These are phyloP conservation scores for Beris morrisii DNA, from an alignment of 2,888 invertebrate genomes.

Conservation along the genomic window DNA sequence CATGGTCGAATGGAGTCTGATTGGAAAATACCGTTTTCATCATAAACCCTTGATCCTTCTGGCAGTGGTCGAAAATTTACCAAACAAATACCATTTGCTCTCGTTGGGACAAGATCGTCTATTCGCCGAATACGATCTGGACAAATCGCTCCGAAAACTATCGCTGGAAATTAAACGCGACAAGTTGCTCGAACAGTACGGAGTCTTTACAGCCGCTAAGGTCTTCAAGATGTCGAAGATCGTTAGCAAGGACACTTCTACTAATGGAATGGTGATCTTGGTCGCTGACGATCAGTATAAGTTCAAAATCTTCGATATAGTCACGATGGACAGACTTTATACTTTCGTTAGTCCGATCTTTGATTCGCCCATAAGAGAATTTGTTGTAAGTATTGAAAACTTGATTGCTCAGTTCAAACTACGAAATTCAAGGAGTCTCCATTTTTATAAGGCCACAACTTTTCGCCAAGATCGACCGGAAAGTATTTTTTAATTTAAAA, in stretches of 20 bases:
- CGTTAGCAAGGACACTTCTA: slow-evolving; percentile 20
- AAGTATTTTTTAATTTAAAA: too few relatives aligned
- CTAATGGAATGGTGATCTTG: slow-evolving; percentile 30
- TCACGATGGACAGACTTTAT: slow-evolving; percentile 66
- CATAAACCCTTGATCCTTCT: slow-evolving; percentile 61
- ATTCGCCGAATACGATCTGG: slow-evolving; percentile 31
- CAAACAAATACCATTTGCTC: slow-evolving; percentile 51
- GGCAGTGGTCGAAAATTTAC: slow-evolving; percentile 58
- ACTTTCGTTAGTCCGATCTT: slow-evolving; percentile 70
- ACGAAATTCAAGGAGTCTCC: neutral
- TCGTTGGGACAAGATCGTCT: slow-evolving; percentile 63
- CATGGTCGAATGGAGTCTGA: slow-evolving; percentile 57
- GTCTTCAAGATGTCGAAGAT: slow-evolving; percentile 22
- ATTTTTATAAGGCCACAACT: neutral
- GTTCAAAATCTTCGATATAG: slow-evolving; percentile 67
- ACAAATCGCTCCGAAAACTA: slow-evolving; percentile 9
- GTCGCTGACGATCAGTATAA: slow-evolving; percentile 60
- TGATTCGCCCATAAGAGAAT: slow-evolving; percentile 61
- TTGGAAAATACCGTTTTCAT: slow-evolving; percentile 66
- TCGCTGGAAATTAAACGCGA: slow-evolving; percentile 21
- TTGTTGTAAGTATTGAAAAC: slow-evolving; percentile 46
- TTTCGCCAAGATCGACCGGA: too few relatives aligned
- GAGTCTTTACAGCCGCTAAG: slow-evolving; percentile 52
- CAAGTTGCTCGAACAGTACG: slow-evolving; percentile 59
- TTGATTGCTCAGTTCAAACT: too few relatives aligned